Evolutionary conservation across 2,113 vertebrate species (phyloP), one percentile per base, ranked within the genome.

Genomic region (Choloepus hoffmanni): DNA sequence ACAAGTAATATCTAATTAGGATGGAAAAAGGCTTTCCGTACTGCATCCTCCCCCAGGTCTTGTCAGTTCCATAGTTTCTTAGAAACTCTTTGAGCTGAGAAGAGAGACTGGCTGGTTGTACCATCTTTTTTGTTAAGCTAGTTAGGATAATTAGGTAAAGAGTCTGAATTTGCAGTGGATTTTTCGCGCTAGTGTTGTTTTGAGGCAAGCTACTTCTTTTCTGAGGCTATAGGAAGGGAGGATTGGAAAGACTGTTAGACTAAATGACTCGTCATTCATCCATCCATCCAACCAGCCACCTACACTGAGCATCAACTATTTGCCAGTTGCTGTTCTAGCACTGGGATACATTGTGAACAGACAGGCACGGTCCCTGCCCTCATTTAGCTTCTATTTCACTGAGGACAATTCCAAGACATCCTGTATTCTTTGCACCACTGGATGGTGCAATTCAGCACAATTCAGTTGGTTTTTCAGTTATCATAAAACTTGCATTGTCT

Each of bases 21-120:
- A 1, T 2, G 2, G 3, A 24, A 13, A 16, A 7, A 2, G 7
- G 30, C 43, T 65, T 7, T 40, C 62, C 74, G 0, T 45, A 8
- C 4, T 7, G n/a, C 43, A 0, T 26, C 45, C 19, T 10, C 55
- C 26, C 9, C 43, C 30, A 58, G 43, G 84, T 62, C 60, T 0
- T 23, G 45, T 23, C 68, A 62, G 28, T 45, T 36, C 67, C 36
- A 0, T 14, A 14, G n/a, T 21, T 40, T 45, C 58, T 43, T 14
- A 9, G 73, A 53, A 73, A 43, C 65, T 88, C 50, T 26, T 3
- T 40, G 43, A 48, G 48, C 67, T 68, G 21, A 79, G 45, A 65
- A 63, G 70, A 76, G 28, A 43, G 13, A 1, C 19, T 70, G 60
- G 9, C 89, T 62, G 60, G 53, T 26, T 2, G 18, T 62, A 15